Percentiles rank a stretch among this genome's conserved stretches.
phyloP scores from a whole-genome alignment of 2,888 invertebrate species.

The Antitype chi region DNA sequence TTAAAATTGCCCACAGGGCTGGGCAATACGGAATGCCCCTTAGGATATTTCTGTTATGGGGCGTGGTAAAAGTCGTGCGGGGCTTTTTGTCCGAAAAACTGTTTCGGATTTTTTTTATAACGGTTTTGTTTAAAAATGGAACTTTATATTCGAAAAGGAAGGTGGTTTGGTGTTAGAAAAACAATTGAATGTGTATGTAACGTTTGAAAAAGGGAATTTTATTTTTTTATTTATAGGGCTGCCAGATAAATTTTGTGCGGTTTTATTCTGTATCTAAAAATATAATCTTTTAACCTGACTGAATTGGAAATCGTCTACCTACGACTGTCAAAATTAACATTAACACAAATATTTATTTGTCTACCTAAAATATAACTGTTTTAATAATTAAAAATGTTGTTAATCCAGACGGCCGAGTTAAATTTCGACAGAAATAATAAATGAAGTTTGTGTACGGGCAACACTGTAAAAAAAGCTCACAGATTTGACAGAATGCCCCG shows the following conservation, averaged over 20 bases:
- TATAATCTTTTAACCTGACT: too few species aligned
- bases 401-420: too few species aligned
- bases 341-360: too few species aligned
- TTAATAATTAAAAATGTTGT: too few species aligned
- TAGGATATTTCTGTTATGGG: slow-evolving; percentile 26
- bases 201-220: slow-evolving; percentile 19
- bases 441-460: neutral
- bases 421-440: too few species aligned
- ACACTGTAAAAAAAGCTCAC: neutral
- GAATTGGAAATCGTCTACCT: too few species aligned
- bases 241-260: neutral
- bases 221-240: neutral
- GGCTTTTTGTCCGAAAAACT: slow-evolving; percentile 1
- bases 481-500: neutral
- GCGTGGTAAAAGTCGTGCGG: neutral
- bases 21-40: slow-evolving; percentile 17
- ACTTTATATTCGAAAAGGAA: slow-evolving; percentile 1
- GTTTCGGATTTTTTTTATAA: slow-evolving; percentile 24
- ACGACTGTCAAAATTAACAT: too few species aligned
- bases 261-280: neutral
- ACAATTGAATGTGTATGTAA: slow-evolving; percentile 1
- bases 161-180: slow-evolving; percentile 17
- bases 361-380: too few species aligned
- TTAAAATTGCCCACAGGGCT: slow-evolving; percentile 60
- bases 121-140: slow-evolving; percentile 13